Conservation (phyloP, 2,888 invertebrate genomes). For the Hymenopus coronatus region DNA sequence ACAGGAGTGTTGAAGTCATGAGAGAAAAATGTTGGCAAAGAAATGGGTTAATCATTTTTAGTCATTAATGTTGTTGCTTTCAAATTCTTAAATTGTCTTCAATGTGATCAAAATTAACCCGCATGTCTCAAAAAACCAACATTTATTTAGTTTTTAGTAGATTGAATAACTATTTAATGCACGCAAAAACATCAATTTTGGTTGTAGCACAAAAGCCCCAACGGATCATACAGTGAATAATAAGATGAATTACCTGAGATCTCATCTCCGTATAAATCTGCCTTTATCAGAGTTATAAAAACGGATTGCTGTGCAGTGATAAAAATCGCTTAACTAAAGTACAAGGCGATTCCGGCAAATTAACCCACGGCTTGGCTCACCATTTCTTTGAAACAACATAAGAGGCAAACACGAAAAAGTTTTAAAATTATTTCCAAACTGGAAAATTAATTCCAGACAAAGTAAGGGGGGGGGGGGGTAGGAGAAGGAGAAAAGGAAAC, state of each 20-base stretch:
- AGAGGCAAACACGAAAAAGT: constrained; percentile 19
- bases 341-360: not conserved
- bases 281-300: not conserved
- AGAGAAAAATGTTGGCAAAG: too few species aligned
- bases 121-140: too few species aligned
- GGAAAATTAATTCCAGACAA: constrained; percentile 28
- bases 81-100: too few species aligned
- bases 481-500: not conserved
- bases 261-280: not conserved
- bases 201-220: too few species aligned
- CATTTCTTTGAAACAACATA: constrained; percentile 20
- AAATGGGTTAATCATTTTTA: too few species aligned
- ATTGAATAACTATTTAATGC: too few species aligned
- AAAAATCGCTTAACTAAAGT: not conserved
- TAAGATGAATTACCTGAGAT: not conserved
- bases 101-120: too few species aligned
- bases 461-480: not conserved
- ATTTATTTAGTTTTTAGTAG: too few species aligned
- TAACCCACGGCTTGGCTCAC: not conserved
- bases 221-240: too few species aligned
- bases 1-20: too few species aligned
- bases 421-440: constrained; percentile 29
- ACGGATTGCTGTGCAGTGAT: not conserved
- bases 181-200: too few species aligned
- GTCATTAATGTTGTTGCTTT: too few species aligned